Evolutionary conservation across 2,797 vertebrate genomes (phyloP), one percentile per base, ranked within the genome.

Genomic region (Acestrorhynchus altus): DNA sequence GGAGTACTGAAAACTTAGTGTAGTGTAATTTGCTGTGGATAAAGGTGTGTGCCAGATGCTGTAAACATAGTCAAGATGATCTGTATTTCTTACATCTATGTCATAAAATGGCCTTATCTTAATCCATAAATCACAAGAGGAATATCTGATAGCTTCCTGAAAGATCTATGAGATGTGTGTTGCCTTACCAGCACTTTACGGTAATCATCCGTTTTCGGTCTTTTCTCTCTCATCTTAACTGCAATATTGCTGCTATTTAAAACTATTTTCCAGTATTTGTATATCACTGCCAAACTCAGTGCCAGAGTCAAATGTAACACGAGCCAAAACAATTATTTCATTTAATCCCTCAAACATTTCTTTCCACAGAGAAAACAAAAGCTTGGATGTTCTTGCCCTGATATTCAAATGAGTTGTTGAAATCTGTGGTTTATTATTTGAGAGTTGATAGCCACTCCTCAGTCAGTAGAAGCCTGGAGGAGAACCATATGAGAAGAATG

Each of bases 281-380:
- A 72, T 66, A 61, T 66, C 68, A 13, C 52, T 67, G 52, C 78
- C 72, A 80, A 56, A 47, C 20, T 42, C 49, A 20, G 26, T 75
- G 72, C 79, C 69, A 81, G 69, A 77, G n/a, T 39, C 59, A 73
- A 73, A 35, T 6, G 31, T 35, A 35, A 35, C 31, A 35, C 31
- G 60, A 63, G 78, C 75, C 78, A 83, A 78, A 72, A 68, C 24
- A 84, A 78, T 80, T 78, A 82, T 78, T 78, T 73, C 64, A 81
- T 80, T 76, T 72, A 72, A 76, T 78, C 59, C 54, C 74, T 67
- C 39, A 28, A 78, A 80, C 47, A 61, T 76, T 76, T 84, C 49
- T 77, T 72, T 72, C 20, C 35, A 59, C 40, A 72, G 72, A 44
- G 22, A 81, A 78, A 73, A 78, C 51, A 75, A 67, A 82, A 73